Evolutionary conservation across 2,113 vertebrate species (phyloP), one percentile per base, ranked within the genome.

Genomic region (Saccopteryx leptura): DNA sequence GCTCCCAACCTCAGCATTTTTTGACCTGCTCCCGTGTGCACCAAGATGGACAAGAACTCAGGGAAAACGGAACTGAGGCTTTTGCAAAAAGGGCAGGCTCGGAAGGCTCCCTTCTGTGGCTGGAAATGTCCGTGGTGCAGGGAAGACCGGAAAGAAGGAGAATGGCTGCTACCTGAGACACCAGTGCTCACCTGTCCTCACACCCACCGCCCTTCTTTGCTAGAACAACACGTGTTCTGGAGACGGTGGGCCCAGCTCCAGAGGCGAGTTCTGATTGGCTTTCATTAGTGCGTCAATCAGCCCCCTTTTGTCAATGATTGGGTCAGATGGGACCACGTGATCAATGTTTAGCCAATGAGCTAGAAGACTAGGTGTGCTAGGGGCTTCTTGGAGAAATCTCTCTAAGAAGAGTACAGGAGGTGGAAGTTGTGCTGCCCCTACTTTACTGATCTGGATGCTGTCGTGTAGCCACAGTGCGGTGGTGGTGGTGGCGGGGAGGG

Each of bases 11-110:
- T 72, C n/a, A 31, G 85, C 86, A 14, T 56, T 65, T 65, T 19
- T 54, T 24, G 48, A 79, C 60, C 10, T 0, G 9, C 60, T 26
- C 21, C 39, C 2, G 39, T 15, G 69, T n/a, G 26, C 24, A 26
- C 7, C 7, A 91, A 69, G 74, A 39, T 86, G 65, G 9, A 28
- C 50, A 48, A 58, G 69, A 79, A 84, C 56, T 48, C 92, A 80
- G 68, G 81, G 79, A 65, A 74, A 52, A 79, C 75, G 74, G 94
- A 81, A 89, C 89, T 83, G 84, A 31, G 76, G 76, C 91, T 83
- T 63, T 61, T 83, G 31, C 79, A 72, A 4, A 19, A 5, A 68
- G 66, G 58, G 12, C 0, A 26, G 78, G 61, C 17, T 5, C 17
- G 74, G 24, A 63, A 58, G 72, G 28, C 4, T n/a, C 50, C 7